Evolutionary conservation across 2,797 vertebrate genomes (phyloP).

Genomic region (Platyrinchus mystaceus): DNA sequence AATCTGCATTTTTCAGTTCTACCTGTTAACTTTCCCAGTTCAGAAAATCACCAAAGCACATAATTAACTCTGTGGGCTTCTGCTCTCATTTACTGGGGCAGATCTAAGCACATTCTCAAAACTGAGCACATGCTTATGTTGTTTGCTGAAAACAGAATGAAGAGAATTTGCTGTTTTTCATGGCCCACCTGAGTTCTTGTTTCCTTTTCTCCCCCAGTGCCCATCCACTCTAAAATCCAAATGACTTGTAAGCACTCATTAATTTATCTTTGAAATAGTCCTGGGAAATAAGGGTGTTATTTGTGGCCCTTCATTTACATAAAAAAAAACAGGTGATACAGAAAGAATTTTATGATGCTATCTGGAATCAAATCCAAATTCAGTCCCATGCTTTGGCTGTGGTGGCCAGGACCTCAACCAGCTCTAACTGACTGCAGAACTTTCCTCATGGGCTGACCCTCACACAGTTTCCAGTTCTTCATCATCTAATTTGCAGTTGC

Average conservation of each 20-base stretch:
- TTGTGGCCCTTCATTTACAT: neutral
- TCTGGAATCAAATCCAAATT: neutral
- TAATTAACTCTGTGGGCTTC: neutral
- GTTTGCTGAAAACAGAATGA: neutral
- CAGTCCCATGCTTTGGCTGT: neutral
- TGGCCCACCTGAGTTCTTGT: neutral
- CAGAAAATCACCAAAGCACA: neutral
- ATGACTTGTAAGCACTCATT: neutral
- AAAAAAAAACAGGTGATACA: neutral
- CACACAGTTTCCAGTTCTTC: neutral
- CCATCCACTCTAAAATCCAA: neutral
- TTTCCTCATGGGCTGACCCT: neutral
- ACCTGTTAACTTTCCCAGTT: neutral
- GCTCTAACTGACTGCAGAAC: neutral
- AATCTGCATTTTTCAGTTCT: neutral
- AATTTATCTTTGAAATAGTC: neutral
- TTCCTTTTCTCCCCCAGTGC: neutral
- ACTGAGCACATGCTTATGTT: fast-evolving
- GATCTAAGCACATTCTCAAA: neutral
- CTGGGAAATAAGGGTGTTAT: neutral
- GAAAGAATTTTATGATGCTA: neutral
- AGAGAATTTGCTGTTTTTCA: neutral
- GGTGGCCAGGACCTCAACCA: neutral
- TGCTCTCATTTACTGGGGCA: neutral
- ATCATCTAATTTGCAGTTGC: neutral